phyloP scores from a whole-genome alignment of 2,888 invertebrate species.

The Acrobasis consociella region DNA sequence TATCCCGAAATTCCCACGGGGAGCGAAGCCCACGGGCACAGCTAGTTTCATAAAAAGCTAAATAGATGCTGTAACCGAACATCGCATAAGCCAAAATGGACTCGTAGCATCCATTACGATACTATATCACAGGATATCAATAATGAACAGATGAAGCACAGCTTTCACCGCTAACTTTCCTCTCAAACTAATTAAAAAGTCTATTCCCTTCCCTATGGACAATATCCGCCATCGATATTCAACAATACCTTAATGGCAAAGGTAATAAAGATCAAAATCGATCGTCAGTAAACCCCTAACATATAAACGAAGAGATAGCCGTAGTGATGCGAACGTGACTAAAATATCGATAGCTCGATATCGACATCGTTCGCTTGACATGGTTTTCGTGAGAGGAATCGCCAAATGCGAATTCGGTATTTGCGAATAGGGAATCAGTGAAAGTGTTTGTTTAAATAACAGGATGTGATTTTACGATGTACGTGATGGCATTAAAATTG shows the following conservation, averaged over 20 bases:
- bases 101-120: not conserved
- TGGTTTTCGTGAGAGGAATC: constrained; percentile 31
- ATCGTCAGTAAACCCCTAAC: constrained; percentile 24
- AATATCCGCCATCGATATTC: not conserved
- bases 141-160: constrained; percentile 6
- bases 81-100: not conserved
- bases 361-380: constrained; percentile 27
- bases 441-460: constrained; percentile 23
- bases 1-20: too few species aligned
- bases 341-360: constrained; percentile 51
- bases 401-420: constrained; percentile 33
- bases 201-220: constrained; percentile 21
- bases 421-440: constrained; percentile 13
- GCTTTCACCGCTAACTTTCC: constrained; percentile 22
- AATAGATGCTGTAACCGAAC: not conserved
- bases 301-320: constrained; percentile 26
- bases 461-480: constrained; percentile 15
- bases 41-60: not conserved
- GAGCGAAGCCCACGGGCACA: too few species aligned
- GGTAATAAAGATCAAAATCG: constrained; percentile 32
- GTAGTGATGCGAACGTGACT: constrained; percentile 58
- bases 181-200: constrained; percentile 30
- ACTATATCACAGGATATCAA: not conserved
- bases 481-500: constrained; percentile 15
- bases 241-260: constrained; percentile 13